Conservation (phyloP, 1,140 invertebrate genomes). For the Drosophila sproati region DNA sequence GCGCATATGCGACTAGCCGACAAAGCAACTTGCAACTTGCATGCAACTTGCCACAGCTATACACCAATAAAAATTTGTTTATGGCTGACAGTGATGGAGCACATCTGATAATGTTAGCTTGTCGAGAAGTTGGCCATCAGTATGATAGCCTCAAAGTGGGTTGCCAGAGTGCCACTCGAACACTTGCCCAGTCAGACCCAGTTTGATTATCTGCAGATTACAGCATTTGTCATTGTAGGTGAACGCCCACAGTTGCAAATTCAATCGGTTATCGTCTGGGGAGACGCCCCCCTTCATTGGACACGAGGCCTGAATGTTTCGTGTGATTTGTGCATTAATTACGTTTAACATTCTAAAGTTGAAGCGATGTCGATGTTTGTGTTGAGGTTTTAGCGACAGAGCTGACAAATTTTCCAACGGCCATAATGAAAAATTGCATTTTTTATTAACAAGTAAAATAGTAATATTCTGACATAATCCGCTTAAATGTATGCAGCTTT, state of each 20-base stretch:
- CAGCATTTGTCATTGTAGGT: conserved; percentile 11
- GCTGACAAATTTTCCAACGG: conserved; percentile 69
- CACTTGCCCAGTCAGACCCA: conserved; percentile 5
- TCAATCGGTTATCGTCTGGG: conserved; percentile 48
- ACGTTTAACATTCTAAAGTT: conserved; percentile 52
- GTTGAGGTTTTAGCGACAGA: conserved; percentile 48
- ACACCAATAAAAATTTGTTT: conserved; percentile 65
- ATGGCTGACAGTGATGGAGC: conserved; percentile 73
- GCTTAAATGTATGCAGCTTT: conserved; percentile 74
- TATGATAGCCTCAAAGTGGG: neutral
- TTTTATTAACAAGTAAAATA: conserved; percentile 61
- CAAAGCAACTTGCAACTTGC: neutral
- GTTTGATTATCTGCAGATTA: neutral
- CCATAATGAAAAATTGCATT: conserved; percentile 45
- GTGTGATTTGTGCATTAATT: conserved; percentile 67
- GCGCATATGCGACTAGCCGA: neutral
- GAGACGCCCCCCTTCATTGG: conserved; percentile 41
- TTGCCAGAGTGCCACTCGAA: conserved; percentile 1
- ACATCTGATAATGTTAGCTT: conserved; percentile 60
- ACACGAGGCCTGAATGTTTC: conserved; percentile 6
- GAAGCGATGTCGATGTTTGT: conserved; percentile 34
- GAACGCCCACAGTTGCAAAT: conserved; percentile 51
- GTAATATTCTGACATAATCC: conserved; percentile 72
- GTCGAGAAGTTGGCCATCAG: conserved; percentile 13
- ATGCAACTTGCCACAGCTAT: conserved; percentile 1